Evolutionary conservation across 2,797 vertebrate genomes (phyloP).

Genomic region (Halcyon badia): DNA sequence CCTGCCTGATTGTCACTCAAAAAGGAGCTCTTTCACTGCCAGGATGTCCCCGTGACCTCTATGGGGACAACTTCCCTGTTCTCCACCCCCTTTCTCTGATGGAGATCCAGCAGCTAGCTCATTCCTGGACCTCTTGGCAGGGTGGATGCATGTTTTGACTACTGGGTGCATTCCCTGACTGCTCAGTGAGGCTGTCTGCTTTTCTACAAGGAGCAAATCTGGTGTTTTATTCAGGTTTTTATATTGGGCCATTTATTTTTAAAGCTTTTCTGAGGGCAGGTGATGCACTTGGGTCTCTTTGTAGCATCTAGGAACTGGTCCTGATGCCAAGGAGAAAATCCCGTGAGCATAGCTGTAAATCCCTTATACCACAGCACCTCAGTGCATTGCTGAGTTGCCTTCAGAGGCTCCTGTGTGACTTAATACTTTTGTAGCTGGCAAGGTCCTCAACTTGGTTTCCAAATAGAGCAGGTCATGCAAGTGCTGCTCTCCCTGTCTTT

Average conservation of each 20-base stretch:
- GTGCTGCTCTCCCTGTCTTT: neutral
- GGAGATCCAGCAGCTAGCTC: neutral
- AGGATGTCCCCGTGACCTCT: neutral
- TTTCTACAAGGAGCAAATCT: neutral
- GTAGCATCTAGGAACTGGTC: neutral
- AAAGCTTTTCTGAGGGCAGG: neutral
- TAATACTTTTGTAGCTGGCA: neutral
- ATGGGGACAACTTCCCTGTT: neutral
- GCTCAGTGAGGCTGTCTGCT: neutral
- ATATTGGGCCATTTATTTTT: neutral
- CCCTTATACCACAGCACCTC: neutral
- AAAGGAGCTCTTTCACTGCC: neutral
- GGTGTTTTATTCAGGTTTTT: neutral
- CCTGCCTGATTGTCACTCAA: neutral
- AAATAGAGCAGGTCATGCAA: neutral
- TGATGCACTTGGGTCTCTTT: neutral
- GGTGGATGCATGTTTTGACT: neutral
- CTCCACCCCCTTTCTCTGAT: neutral
- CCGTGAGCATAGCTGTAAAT: accelerated
- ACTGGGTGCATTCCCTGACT: neutral
- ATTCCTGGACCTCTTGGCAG: neutral
- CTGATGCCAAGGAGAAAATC: neutral
- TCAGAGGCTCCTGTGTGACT: neutral
- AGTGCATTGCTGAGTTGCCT: neutral
- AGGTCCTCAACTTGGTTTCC: neutral